Base-by-base conservation (phyloP, 2,113 vertebrate genomes). In the Phalacrocorax brasilianus region DNA sequence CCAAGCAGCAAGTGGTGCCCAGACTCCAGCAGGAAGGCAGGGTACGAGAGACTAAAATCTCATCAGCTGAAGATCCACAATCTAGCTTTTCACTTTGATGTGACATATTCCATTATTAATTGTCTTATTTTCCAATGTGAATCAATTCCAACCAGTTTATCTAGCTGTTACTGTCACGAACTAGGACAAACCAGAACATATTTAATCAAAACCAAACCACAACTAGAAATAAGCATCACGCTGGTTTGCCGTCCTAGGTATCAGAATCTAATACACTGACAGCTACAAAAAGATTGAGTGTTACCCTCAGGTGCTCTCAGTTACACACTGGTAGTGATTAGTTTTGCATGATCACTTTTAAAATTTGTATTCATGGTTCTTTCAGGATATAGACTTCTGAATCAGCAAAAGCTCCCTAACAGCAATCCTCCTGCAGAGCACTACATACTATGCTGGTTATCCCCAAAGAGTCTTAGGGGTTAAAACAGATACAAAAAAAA, bases 1-100 rank as follows among this genome's bases (percentile, higher is more conserved):
- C 66, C 53, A 72, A 62, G 19, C 0, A 1, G 45, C 27, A 53
- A 18, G 24, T 3, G 0, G 13, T 56, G 72, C 8, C 18, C 21
- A 35, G 47, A 27, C 56, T 89, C 35, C 44, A 72, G 70, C 23
- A 92, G 45, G 7, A 94, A 88, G 16, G 33, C 30, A 77, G 26
- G 40, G 65, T 26, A 44, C 2, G 9, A 62, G 49, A 82, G 26
- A 55, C n/a, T 81, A 84, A 83, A 82, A 83, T 33, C n/a, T 71
- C 38, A 61, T 81, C 89, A 81, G 52, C 50, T 78, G 23, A 92
- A 77, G 30, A 56, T 27, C 14, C 32, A 50, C n/a, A 58, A 47
- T 7, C 11, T 3, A 80, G 32, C 40, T 87, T 63, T 84, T 68
- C 33, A 45, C 27, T 72, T 76, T 3, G 1, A 44, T 26, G 24